Evolutionary conservation across 2,113 vertebrate species (phyloP), one percentile per base, ranked within the genome.

Genomic region (Leuciscus idus): DNA sequence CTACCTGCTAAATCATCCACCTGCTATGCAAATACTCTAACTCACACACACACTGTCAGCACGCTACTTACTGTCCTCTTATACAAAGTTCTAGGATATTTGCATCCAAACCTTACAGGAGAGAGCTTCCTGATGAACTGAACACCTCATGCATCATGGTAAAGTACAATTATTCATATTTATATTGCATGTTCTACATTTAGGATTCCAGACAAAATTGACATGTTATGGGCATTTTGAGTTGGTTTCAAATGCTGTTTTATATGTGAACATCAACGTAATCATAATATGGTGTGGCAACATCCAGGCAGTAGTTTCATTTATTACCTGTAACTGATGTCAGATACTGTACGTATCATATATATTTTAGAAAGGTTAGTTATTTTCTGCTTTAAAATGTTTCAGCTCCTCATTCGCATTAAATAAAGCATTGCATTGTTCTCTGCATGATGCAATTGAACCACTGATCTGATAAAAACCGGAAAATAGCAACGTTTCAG

Each of bases 91-190:
- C 48, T 61, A 57, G 85, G 78, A 72, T 15, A 90, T 90, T 93
- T 92, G 89, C 89, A 91, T 90, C 52, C n/a, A 81, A 88, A 81
- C 85, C 85, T 57, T 0, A 79, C 85, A 84, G 85, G 72, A 84
- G 70, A 91, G 81, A 86, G 83, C 76, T 89, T 92, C 90, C 85
- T 88, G 85, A 89, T 91, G 88, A 92, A 80, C 90, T 90, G 61
- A 91, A 83, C 86, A 83, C 89, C 73, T 70, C 21, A 7, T 84
- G 85, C 46, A 92, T 81, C 50, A 95, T 94, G 95, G 95, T 95
- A 93, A 94, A 36, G 92, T 93, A 90, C 39, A 70, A 17, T 1
- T 30, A 11, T 57, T 84, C 89, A 75, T 26, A 46, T 87, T 82
- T 70, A 4, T 15, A 78, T n/a, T 46, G 30, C 23, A 3, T 57